Conservation (phyloP, 2,888 invertebrate genomes). For the Hesperia comma region DNA sequence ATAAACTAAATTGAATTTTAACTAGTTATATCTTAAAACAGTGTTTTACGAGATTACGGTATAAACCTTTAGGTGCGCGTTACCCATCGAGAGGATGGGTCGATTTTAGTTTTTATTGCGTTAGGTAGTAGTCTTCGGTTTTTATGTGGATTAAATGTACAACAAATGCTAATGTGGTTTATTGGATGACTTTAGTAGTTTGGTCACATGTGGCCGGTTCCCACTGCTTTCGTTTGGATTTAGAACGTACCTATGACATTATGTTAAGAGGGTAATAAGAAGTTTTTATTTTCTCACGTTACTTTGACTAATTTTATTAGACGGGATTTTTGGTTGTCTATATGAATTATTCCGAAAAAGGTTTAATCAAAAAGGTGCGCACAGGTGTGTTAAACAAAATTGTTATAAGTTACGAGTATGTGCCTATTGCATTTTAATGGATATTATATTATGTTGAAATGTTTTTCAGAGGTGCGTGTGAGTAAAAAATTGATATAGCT, state of each 20-base stretch:
- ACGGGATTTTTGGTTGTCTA: too few relatives aligned
- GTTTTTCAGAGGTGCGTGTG: too few relatives aligned
- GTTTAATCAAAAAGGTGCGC: too few relatives aligned
- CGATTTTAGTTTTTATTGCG: slow-evolving; percentile 24
- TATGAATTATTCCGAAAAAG: too few relatives aligned
- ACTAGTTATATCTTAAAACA: neutral
- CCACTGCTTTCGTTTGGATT: neutral
- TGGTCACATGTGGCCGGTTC: neutral
- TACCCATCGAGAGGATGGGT: slow-evolving; percentile 44
- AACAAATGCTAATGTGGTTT: slow-evolving; percentile 14
- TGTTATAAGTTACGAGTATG: too few relatives aligned
- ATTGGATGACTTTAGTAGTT: neutral
- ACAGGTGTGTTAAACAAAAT: too few relatives aligned
- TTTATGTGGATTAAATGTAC: slow-evolving; percentile 21
- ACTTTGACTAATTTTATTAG: too few relatives aligned
- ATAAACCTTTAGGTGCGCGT: slow-evolving; percentile 43
- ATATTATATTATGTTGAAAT: too few relatives aligned
- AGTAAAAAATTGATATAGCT: too few relatives aligned
- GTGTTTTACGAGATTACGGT: slow-evolving; percentile 44
- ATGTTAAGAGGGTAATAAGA: too few relatives aligned
- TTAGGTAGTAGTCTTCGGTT: slow-evolving; percentile 18
- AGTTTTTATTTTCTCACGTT: too few relatives aligned
- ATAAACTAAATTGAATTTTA: neutral
- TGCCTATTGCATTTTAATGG: too few relatives aligned
- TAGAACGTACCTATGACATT: neutral